These are phyloP conservation scores for Malacoraja senta DNA, from an alignment of 2,797 vertebrate genomes.

Conservation along the genomic window DNA sequence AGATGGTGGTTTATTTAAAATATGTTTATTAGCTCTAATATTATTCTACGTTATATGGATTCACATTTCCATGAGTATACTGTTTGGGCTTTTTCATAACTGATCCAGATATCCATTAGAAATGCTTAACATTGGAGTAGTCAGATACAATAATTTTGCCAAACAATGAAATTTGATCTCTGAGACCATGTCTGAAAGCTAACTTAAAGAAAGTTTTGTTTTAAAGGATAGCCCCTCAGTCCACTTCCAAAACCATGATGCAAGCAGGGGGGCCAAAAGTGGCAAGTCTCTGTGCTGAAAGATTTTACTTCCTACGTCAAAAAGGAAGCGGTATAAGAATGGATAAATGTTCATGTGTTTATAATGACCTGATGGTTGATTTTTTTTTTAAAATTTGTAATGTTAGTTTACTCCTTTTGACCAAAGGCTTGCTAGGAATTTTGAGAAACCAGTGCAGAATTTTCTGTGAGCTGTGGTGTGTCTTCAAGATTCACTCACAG, in stretches of 20 bases:
- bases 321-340: not conserved
- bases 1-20: not conserved
- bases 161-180: too few relatives aligned
- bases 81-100: not conserved
- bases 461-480: not conserved
- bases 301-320: not conserved
- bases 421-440: not conserved
- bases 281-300: not conserved
- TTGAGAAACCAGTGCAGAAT: not conserved
- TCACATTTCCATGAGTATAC: not conserved
- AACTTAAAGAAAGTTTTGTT: too few relatives aligned
- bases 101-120: not conserved
- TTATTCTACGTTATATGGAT: not conserved
- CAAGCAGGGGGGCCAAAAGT: not conserved
- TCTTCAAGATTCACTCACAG: not conserved
- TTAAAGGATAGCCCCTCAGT: not conserved
- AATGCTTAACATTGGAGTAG: not conserved
- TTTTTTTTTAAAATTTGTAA: not conserved
- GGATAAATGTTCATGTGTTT: not conserved
- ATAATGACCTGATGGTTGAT: not conserved
- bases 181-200: too few relatives aligned
- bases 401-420: not conserved
- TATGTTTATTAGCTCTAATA: not conserved
- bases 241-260: not conserved
- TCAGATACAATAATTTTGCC: too few relatives aligned